phyloP scores from a whole-genome alignment of 2,888 invertebrate species.

The Tanypteryx hageni region DNA sequence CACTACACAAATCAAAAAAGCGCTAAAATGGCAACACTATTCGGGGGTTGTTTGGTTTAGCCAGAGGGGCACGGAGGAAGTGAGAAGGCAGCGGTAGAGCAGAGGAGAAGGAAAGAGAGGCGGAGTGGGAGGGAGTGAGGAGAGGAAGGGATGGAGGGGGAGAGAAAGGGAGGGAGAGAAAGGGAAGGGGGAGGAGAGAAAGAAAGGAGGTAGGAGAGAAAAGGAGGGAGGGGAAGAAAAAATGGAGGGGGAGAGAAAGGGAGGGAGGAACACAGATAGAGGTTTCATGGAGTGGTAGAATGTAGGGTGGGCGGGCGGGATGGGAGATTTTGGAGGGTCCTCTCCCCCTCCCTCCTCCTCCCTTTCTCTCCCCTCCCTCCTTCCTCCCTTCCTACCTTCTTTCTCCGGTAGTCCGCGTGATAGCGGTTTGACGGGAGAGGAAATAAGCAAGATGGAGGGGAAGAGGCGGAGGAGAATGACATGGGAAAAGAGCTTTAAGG shows the following conservation, averaged over 20 bases:
- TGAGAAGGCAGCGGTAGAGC: not conserved
- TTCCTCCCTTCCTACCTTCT: no score
- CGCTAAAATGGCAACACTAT: no score
- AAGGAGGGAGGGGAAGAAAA: no score
- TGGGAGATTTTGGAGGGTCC: not conserved
- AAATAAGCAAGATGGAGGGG: constrained; percentile 42
- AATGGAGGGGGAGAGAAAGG: no score
- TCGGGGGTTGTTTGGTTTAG: not conserved
- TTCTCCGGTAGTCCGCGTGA: constrained; percentile 9
- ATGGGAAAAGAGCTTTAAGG: not conserved
- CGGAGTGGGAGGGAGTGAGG: not conserved
- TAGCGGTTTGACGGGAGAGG: constrained; percentile 44
- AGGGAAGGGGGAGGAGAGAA: no score
- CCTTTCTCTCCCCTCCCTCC: no score
- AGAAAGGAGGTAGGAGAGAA: not conserved
- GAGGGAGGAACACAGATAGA: no score
- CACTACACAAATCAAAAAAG: no score
- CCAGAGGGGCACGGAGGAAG: not conserved
- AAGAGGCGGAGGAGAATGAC: not conserved
- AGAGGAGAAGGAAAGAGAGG: not conserved
- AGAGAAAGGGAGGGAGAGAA: no score
- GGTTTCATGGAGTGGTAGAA: not conserved
- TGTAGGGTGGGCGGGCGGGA: no score
- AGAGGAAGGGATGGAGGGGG: not conserved
- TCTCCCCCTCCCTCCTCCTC: no score